These are phyloP conservation scores for Arremon aurantiirostris DNA, from an alignment of 2,797 vertebrate species.

Conservation along the genomic window DNA sequence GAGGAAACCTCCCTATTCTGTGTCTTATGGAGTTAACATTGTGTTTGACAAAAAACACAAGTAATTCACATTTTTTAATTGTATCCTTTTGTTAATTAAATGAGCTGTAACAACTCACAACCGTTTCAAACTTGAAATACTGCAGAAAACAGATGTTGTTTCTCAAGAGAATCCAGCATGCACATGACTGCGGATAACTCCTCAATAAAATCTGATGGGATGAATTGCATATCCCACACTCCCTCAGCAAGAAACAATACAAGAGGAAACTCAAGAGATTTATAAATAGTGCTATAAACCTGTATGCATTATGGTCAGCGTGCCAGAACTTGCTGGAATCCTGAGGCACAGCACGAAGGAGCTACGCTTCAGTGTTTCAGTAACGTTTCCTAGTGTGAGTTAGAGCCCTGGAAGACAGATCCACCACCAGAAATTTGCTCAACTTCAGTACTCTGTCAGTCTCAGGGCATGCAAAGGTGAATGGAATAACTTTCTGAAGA, in stretches of 20 bases:
- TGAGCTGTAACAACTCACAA: neutral
- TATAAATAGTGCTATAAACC: slow-evolving; percentile 28
- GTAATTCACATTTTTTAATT: neutral
- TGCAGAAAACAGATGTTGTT: slow-evolving; percentile 51
- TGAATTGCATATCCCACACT: slow-evolving; percentile 4
- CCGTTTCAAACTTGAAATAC: slow-evolving; percentile 11
- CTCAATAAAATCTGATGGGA: slow-evolving; percentile 44
- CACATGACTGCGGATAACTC: neutral
- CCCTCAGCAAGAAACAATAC: slow-evolving; percentile 39
- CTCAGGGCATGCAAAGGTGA: neutral
- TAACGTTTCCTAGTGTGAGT: neutral
- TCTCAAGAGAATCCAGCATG: slow-evolving; percentile 20
- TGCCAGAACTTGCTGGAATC: slow-evolving; percentile 11
- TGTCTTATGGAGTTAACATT: neutral
- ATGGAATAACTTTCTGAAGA: neutral
- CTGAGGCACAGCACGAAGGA: neutral
- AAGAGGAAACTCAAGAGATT: slow-evolving; percentile 35
- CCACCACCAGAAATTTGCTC: neutral
- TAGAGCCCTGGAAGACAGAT: neutral
- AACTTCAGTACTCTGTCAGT: neutral
- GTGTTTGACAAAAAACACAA: neutral
- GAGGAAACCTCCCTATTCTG: neutral
- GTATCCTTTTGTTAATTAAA: slow-evolving; percentile 19
- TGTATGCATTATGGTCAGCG: neutral
- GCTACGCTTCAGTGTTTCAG: neutral